These are phyloP conservation scores for Diorhabda sublineata DNA, from an alignment of 1,140 invertebrate genomes.

Conservation along the genomic window DNA sequence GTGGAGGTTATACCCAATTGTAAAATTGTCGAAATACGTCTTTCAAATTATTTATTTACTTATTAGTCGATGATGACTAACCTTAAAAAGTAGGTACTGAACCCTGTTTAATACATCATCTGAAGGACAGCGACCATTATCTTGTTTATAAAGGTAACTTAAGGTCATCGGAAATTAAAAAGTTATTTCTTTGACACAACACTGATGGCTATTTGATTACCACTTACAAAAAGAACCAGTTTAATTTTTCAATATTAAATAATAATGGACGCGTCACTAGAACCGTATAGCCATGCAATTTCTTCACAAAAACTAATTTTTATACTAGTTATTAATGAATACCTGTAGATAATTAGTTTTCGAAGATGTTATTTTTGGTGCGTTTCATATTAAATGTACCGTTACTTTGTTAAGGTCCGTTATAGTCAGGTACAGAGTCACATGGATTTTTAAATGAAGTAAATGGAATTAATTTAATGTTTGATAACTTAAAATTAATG, in stretches of 20 bases:
- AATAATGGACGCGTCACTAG: constrained; percentile 13
- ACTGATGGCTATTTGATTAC: constrained; percentile 9
- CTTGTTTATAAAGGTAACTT: not conserved
- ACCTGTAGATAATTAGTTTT: not conserved
- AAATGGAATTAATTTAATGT: not conserved
- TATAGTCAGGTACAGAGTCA: not conserved
- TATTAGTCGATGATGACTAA: too few species aligned
- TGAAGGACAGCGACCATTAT: too few species aligned
- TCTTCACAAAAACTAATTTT: constrained; percentile 13
- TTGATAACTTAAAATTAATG: not conserved
- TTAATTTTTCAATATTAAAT: constrained; percentile 14
- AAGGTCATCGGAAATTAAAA: not conserved
- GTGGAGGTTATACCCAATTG: too few species aligned
- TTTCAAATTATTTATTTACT: too few species aligned
- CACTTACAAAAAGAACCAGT: constrained; percentile 7
- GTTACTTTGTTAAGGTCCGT: not conserved
- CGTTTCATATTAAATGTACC: constrained; percentile 3
- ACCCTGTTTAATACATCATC: too few species aligned
- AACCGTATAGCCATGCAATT: constrained; percentile 6
- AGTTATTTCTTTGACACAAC: not conserved
- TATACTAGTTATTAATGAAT: not conserved
- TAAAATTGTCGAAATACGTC: too few species aligned
- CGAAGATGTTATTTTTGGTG: not conserved
- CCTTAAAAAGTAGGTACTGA: too few species aligned
- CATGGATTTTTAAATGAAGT: not conserved